Evolutionary conservation across 2,888 invertebrate genomes (phyloP), one percentile per base, ranked within the genome.

Genomic region (Andrena praecox): DNA sequence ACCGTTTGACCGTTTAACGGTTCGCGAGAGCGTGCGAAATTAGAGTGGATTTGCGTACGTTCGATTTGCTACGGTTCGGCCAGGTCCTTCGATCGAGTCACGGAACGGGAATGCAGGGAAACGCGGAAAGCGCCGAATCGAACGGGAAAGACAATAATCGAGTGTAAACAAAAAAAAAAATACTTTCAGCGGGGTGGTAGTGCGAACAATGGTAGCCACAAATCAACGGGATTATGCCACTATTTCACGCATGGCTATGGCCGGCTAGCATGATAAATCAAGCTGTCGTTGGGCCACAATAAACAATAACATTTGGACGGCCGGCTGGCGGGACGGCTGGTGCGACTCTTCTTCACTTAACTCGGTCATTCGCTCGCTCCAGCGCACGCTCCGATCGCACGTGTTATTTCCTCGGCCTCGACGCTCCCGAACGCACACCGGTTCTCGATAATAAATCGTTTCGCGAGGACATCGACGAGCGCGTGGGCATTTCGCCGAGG

Each of bases 161-260:
- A 77, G 85, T 86, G 87, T 82, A 86, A 88, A 83, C 84, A 77
- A 75, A 64, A 64, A 80, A 85, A 84, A 83, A 89, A 89, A 90
- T 88, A 89, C 90, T 90, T 90, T 89, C 88, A 90, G 90, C 90
- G 89, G 88, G 91, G 91, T 91, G 90, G 89, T 87, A 85, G 87
- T 84, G 86, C 87, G 91, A 91, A 93, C 93, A 92, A 92, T 92
- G 90, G 89, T 89, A 86, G 89, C 91, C 91, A 93, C 93, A 93
- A 93, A 93, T 93, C 93, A 93, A 92, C 89, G 89, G 93, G 92
- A 93, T 93, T 93, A 93, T 93, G 93, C 92, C 92, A 93, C 93
- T 93, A 93, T 92, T 93, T 92, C 92, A 92, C 93, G 91, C 92
- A 90, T 89, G 90, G 90, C 89, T 89, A 87, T 90, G 88, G 87